Base-by-base conservation (phyloP, 2,797 vertebrate species). In the Pempheris klunzingeri region DNA sequence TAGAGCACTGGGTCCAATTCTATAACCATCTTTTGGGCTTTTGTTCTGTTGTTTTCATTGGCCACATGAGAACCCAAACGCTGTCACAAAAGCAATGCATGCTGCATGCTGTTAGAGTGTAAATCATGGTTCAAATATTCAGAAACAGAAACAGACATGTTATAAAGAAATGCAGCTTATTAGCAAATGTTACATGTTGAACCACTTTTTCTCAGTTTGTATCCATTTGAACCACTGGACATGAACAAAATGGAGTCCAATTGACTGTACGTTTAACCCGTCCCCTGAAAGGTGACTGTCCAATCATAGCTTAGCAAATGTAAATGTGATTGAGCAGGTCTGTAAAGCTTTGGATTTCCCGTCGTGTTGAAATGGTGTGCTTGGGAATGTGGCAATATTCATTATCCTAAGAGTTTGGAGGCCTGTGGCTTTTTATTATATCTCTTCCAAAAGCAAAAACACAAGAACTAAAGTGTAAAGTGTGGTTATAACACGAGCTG, bases 211-310 rank as follows among this genome's bases (percentile, higher is more conserved):
- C 20, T 62, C 46, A 17, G 7, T 32, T 71, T 66, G n/a, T 39
- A 1, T 66, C 46, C 3, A 5, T 46, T 43, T 50, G 4, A 58
- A 46, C 49, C 14, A 63, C 28, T 39, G 34, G 32, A 54, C 14
- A n/a, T n/a, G 61, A 61, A 71, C 39, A 66, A 76, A 77, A 64
- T 53, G 20, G 59, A 57, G 32, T 77, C 63, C 39, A 34, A 34
- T 8, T 34, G 46, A 54, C 1, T 1, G 0, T n/a, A 63, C 1
- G 4, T 34, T 50, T 34, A 76, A 32, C 18, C 30, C 22, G 9
- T 22, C 18, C 47, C 4, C 14, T 1, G 5, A n/a, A 18, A 5
- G 18, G 22, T 5, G 3, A n/a, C 2, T 14, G 43, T 36, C 43
- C 28, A 36, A 38, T 53, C 32, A 26, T 4, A 43, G 58, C 6